Percentiles rank a stretch among this genome's conserved stretches.
Evolutionary conservation across 2,113 vertebrate species (phyloP).

Genomic region (Gulo gulo): DNA sequence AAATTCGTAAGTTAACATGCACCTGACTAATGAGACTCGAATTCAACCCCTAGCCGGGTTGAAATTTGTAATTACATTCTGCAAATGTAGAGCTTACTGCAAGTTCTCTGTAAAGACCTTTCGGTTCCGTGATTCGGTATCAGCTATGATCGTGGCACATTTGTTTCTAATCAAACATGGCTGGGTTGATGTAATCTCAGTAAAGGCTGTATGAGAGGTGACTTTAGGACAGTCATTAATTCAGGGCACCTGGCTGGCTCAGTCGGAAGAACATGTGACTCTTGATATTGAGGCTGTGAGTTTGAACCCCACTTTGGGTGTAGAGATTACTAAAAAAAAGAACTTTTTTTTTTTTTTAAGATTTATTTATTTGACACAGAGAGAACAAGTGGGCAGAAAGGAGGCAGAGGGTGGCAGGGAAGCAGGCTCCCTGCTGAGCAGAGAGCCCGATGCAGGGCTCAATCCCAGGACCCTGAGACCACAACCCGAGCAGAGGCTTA

Average conservation of each 20-base stretch:
- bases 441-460: too few species aligned
- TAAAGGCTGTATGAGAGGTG: not conserved
- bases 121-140: not conserved
- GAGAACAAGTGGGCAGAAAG: too few species aligned
- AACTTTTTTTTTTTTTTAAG: not conserved
- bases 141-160: not conserved
- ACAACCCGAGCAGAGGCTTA: too few species aligned
- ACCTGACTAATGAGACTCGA: constrained; percentile 30
- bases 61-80: constrained; percentile 58
- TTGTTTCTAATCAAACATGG: not conserved
- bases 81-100: not conserved
- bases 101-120: constrained; percentile 22
- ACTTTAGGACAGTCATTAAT: not conserved
- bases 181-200: not conserved
- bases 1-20: constrained; percentile 40
- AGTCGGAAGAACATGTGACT: not conserved
- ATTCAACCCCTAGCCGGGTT: constrained; percentile 50
- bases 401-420: too few species aligned
- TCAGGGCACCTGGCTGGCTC: not conserved
- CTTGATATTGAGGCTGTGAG: not conserved
- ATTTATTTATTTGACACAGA: too few species aligned
- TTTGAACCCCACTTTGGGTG: not conserved
- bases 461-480: too few species aligned
- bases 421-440: too few species aligned
- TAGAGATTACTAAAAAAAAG: not conserved